A percentile compares a stretch with the other conserved stretches of the same genome.
phyloP scores from a whole-genome alignment of 2,797 vertebrate species.

The Molothrus ater region DNA sequence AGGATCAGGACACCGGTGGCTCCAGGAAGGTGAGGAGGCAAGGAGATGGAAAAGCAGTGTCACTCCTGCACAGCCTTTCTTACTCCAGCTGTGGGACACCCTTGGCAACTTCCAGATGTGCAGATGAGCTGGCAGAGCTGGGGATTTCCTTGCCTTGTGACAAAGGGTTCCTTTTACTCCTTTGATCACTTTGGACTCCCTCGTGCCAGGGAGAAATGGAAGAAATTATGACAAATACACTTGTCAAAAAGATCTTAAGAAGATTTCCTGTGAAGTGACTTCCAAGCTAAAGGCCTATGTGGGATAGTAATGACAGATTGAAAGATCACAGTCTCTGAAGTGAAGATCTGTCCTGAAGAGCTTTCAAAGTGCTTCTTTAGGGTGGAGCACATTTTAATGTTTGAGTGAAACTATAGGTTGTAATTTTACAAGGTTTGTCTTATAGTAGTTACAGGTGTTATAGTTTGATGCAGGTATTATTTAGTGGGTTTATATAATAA shows the following conservation, averaged over 20 bases:
- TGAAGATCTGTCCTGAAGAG: constrained; percentile 18
- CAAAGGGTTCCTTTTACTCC: not conserved
- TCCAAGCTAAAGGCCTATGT: constrained; percentile 18
- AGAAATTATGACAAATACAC: not conserved
- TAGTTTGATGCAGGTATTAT: not conserved
- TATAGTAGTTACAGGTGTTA: not conserved
- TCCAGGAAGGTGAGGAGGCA: not conserved
- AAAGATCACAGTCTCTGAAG: constrained; percentile 12
- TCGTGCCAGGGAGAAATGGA: not conserved
- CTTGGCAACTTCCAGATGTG: not conserved
- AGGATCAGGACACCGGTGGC: not conserved
- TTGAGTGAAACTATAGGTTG: not conserved
- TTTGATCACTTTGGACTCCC: not conserved
- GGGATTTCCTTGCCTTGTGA: not conserved
- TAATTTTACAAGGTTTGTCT: not conserved
- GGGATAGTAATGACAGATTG: constrained; percentile 25
- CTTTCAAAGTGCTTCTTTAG: not conserved
- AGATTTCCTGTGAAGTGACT: not conserved
- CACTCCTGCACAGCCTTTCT: not conserved
- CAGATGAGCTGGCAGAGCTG: not conserved
- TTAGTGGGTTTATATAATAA: not conserved
- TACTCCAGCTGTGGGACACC: not conserved
- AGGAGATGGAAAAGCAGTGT: not conserved
- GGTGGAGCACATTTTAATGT: not conserved
- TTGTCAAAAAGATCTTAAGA: constrained; percentile 16